Evolutionary conservation across 2,113 vertebrate genomes (phyloP).

Genomic region (Hippotragus niger): DNA sequence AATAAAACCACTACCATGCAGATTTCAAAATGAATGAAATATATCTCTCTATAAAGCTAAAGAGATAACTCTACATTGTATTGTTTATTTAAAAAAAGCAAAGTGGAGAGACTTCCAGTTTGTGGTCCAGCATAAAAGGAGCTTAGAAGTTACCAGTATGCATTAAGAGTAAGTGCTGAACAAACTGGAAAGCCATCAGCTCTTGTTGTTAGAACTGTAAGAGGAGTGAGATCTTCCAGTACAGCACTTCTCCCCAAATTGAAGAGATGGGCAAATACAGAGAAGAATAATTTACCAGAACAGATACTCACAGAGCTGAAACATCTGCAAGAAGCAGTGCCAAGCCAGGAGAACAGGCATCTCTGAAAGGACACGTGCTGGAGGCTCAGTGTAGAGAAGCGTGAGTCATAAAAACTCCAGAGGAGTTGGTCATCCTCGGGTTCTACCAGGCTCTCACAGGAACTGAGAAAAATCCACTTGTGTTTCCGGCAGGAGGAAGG

Average conservation of each 20-base stretch:
- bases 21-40: not conserved
- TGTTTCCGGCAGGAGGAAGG: not conserved
- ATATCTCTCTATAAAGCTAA: not conserved
- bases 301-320: not conserved
- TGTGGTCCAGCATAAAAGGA: not conserved
- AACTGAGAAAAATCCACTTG: not conserved
- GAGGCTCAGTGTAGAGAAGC: not conserved
- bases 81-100: not conserved
- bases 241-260: fast-evolving
- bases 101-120: not conserved
- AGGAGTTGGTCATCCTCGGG: not conserved
- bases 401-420: not conserved
- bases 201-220: not conserved
- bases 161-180: not conserved
- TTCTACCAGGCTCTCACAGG: not conserved
- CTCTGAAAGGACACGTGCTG: not conserved
- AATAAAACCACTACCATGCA: not conserved
- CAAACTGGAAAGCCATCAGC: not conserved
- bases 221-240: not conserved
- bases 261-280: fast-evolving
- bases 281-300: not conserved
- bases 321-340: fast-evolving
- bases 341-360: not conserved
- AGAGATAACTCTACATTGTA: not conserved
- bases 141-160: too few relatives aligned